Evolutionary conservation across 2,888 invertebrate species (phyloP).

Genomic region (Tortrix viridana): DNA sequence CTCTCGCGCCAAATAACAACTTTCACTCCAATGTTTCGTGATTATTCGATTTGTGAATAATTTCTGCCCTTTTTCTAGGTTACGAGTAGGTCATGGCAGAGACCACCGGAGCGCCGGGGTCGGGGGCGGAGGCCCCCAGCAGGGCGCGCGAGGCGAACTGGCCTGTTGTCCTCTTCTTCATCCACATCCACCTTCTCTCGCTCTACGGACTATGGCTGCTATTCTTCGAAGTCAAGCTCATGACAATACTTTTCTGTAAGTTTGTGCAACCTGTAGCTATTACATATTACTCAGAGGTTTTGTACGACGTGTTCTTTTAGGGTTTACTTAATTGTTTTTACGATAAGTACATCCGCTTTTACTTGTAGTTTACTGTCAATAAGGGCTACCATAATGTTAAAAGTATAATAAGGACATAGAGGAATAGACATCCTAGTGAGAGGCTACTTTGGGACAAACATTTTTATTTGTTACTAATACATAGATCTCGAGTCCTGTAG

Average conservation of each 20-base stretch:
- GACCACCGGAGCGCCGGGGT: constrained; percentile 1
- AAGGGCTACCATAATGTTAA: too few species aligned
- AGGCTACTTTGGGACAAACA: too few species aligned
- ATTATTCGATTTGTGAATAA: neutral
- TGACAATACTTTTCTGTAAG: constrained; percentile 87
- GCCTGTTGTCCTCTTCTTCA: constrained; percentile 89
- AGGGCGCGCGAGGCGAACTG: constrained; percentile 87
- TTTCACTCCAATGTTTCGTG: too few species aligned
- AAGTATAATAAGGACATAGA: too few species aligned
- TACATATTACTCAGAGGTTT: too few species aligned
- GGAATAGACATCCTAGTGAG: too few species aligned
- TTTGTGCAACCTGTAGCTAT: constrained; percentile 40
- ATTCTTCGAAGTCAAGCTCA: constrained; percentile 84
- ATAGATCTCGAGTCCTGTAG: too few species aligned
- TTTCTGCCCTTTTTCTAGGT: neutral
- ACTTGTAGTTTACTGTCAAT: too few species aligned
- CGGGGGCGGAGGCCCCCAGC: constrained; percentile 46
- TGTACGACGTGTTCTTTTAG: too few species aligned
- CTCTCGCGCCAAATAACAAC: too few species aligned
- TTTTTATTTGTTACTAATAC: too few species aligned
- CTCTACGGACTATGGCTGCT: constrained; percentile 86
- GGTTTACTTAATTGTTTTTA: too few species aligned
- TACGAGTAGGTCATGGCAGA: constrained; percentile 27
- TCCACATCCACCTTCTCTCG: constrained; percentile 89
- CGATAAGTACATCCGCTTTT: neutral